These are phyloP conservation scores for Dinothrombium tinctorium DNA, from an alignment of 1,140 invertebrate species.

Conservation along the genomic window DNA sequence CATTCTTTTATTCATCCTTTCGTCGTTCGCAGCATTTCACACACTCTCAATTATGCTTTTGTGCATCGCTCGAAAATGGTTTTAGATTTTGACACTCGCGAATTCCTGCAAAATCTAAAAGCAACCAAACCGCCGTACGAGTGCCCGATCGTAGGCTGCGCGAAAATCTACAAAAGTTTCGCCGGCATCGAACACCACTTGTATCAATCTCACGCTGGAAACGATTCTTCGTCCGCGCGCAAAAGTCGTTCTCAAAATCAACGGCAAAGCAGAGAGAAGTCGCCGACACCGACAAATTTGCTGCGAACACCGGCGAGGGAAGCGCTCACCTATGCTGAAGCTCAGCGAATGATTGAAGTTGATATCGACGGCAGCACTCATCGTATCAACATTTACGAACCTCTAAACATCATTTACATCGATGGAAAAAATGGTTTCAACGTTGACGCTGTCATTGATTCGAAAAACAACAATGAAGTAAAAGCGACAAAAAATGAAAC, in stretches of 20 bases:
- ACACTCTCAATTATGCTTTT: too few species aligned
- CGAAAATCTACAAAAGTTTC: conserved; percentile 57
- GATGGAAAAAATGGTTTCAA: conserved; percentile 6
- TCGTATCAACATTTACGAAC: conserved; percentile 26
- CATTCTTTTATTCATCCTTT: too few species aligned
- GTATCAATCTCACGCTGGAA: not conserved
- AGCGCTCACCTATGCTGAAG: conserved; percentile 42
- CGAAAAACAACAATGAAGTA: not conserved
- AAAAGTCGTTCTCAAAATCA: not conserved
- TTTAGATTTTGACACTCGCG: conserved; percentile 53
- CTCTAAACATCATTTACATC: conserved; percentile 20
- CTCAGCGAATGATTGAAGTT: conserved; percentile 56
- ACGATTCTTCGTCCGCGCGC: not conserved
- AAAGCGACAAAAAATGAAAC: conserved; percentile 1
- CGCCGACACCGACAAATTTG: conserved; percentile 18
- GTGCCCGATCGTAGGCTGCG: conserved; percentile 56
- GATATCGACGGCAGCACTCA: conserved; percentile 42
- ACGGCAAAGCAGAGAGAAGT: conserved; percentile 15
- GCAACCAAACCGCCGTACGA: conserved; percentile 45
- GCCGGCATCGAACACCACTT: conserved; percentile 62
- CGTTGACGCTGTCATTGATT: not conserved
- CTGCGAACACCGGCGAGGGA: conserved; percentile 19
- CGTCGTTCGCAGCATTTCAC: too few species aligned
- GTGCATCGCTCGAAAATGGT: too few species aligned
- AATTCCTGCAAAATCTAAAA: conserved; percentile 48